phyloP scores from a whole-genome alignment of 2,797 vertebrate genomes.

The Platyrinchus mystaceus region DNA sequence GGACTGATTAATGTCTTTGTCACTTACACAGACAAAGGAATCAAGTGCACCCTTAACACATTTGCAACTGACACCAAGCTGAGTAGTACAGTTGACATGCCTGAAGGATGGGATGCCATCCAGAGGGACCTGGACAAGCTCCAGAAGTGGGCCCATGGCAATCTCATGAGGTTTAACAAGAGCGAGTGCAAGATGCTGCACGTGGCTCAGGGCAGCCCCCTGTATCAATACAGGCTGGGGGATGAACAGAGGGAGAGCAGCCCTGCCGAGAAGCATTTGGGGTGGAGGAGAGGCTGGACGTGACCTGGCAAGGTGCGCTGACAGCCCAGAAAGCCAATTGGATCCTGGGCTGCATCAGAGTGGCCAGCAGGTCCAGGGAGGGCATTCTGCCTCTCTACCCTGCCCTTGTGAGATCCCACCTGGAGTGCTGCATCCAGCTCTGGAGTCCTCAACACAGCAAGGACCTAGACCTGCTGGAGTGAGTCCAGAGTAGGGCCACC shows the following conservation, averaged over 20 bases:
- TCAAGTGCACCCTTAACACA: accelerated
- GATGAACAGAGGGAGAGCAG: neutral
- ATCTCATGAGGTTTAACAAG: no score
- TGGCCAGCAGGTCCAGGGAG: neutral
- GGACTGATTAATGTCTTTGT: neutral
- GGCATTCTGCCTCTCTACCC: neutral
- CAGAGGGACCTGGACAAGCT: neutral
- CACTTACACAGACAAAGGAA: neutral
- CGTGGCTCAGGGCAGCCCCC: no score
- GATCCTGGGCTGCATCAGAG: neutral
- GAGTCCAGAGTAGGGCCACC: neutral
- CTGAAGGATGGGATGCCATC: neutral
- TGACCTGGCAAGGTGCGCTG: neutral
- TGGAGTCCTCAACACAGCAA: neutral
- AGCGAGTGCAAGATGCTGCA: no score
- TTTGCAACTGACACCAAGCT: neutral
- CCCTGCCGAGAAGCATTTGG: neutral
- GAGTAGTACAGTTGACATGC: neutral
- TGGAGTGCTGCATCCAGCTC: neutral
- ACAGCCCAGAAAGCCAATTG: neutral
- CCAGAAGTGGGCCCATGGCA: no score
- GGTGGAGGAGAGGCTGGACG: neutral
- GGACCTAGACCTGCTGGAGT: accelerated
- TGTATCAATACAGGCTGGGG: neutral
- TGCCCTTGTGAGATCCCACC: neutral